phyloP scores from a whole-genome alignment of 1,140 invertebrate species.

The Leptinotarsa texana region DNA sequence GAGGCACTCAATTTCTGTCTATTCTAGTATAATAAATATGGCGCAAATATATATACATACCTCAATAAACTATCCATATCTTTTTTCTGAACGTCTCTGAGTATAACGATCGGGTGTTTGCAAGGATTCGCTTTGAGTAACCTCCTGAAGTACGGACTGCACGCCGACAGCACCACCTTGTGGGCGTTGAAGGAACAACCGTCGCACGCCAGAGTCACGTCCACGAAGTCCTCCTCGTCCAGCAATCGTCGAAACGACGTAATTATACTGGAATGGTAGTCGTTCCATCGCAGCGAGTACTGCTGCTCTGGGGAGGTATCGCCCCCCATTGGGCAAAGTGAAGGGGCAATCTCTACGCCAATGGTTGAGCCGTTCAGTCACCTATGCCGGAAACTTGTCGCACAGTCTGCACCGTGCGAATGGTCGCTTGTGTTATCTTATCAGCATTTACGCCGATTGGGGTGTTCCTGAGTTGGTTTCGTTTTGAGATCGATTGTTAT shows the following conservation, averaged over 20 bases:
- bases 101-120: slow-evolving; percentile 90
- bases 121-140: slow-evolving; percentile 91
- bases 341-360: slow-evolving; percentile 56
- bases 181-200: slow-evolving; percentile 86
- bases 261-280: slow-evolving; percentile 87
- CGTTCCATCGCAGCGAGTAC: slow-evolving; percentile 91
- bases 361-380: slow-evolving; percentile 53
- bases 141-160: slow-evolving; percentile 88
- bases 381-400: not conserved
- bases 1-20: no score
- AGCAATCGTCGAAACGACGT: slow-evolving; percentile 83
- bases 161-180: slow-evolving; percentile 88
- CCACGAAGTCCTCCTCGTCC: slow-evolving; percentile 86
- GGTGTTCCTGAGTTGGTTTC: slow-evolving; percentile 11
- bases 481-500: slow-evolving; percentile 12
- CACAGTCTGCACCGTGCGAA: slow-evolving; percentile 12
- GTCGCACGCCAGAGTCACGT: slow-evolving; percentile 90
- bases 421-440: slow-evolving; percentile 23
- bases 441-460: slow-evolving; percentile 13
- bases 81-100: slow-evolving; percentile 83
- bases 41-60: slow-evolving; percentile 48
- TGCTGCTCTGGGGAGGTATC: slow-evolving; percentile 73
- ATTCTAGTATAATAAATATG: no score
- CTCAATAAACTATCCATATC: slow-evolving; percentile 89
- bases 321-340: slow-evolving; percentile 59